A percentile compares a stretch with the other conserved stretches of the same genome.
These are phyloP conservation scores for Tor tambroides DNA, from an alignment of 2,113 vertebrate genomes.

Conservation along the genomic window DNA sequence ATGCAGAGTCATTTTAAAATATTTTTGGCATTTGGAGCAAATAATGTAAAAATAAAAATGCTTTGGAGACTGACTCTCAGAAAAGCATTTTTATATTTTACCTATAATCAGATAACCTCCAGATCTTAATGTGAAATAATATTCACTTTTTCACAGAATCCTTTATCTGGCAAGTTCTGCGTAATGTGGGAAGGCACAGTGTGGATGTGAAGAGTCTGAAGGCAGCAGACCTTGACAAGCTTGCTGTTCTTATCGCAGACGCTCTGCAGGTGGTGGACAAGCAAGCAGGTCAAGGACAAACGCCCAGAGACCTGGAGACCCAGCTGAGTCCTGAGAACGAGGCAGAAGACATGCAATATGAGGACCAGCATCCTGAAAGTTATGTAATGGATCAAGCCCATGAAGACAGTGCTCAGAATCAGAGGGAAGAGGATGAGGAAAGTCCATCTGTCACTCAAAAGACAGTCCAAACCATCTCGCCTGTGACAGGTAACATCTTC, in stretches of 20 bases:
- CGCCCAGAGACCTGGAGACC: slow-evolving; percentile 31
- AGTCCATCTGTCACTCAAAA: slow-evolving; percentile 19
- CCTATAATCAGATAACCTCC: too few relatives aligned
- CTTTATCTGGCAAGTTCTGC: slow-evolving; percentile 82
- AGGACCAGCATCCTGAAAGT: slow-evolving; percentile 15
- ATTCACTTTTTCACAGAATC: slow-evolving; percentile 72
- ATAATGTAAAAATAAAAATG: background rate
- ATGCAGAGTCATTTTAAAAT: background rate
- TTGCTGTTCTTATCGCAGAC: slow-evolving; percentile 76
- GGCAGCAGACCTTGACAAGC: slow-evolving; percentile 76
- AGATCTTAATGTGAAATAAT: background rate
- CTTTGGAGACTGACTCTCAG: too few relatives aligned
- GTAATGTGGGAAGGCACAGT: slow-evolving; percentile 78
- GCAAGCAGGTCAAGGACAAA: slow-evolving; percentile 54
- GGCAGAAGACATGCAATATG: slow-evolving; percentile 60
- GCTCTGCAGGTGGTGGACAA: slow-evolving; percentile 74
- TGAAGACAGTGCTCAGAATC: slow-evolving; percentile 34
- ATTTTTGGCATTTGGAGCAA: background rate
- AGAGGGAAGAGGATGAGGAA: slow-evolving; percentile 33
- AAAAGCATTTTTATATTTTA: too few relatives aligned
- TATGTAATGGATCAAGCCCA: slow-evolving; percentile 24
- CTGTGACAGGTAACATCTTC: slow-evolving; percentile 36
- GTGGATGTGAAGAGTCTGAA: slow-evolving; percentile 76
- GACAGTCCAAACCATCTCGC: background rate
- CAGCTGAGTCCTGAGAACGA: slow-evolving; percentile 14